Percentiles rank a stretch among this genome's conserved stretches.
phyloP scores from a whole-genome alignment of 2,797 vertebrate genomes.

The Acrossocheilus fasciatus region DNA sequence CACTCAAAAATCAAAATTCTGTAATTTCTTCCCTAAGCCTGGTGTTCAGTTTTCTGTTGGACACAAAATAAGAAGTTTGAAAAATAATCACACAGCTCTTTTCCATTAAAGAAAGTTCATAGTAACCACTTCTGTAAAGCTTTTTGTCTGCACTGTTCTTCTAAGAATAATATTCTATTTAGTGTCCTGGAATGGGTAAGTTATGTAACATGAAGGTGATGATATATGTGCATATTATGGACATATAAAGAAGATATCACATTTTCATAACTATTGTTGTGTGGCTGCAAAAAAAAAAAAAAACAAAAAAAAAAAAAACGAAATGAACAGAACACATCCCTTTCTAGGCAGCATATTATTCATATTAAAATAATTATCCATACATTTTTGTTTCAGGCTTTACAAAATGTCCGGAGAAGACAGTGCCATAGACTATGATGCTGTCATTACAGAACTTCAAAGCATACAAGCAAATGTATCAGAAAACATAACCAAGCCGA shows the following conservation, averaged over 20 bases:
- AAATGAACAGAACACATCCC: background rate
- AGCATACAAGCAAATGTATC: too few relatives aligned
- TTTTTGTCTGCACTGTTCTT: background rate
- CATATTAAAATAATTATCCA: background rate
- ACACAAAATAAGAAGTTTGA: background rate
- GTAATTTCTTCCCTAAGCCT: background rate
- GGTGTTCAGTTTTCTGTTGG: background rate
- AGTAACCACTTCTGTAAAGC: background rate
- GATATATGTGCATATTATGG: too few relatives aligned
- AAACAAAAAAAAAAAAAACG: background rate
- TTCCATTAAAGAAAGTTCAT: background rate
- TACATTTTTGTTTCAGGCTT: background rate
- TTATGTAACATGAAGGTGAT: too few relatives aligned
- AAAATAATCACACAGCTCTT: background rate
- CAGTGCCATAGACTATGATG: background rate
- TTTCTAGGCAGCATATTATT: background rate
- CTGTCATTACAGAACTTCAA: fast-evolving
- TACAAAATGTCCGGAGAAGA: background rate
- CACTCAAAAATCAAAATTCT: background rate
- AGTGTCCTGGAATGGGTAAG: background rate
- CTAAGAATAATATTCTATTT: background rate
- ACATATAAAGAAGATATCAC: too few relatives aligned
- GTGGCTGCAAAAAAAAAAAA: background rate
- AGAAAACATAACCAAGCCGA: fast-evolving
- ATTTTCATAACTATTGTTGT: too few relatives aligned